Base-by-base conservation (phyloP, 2,888 invertebrate genomes). In the Anodontia alba region DNA sequence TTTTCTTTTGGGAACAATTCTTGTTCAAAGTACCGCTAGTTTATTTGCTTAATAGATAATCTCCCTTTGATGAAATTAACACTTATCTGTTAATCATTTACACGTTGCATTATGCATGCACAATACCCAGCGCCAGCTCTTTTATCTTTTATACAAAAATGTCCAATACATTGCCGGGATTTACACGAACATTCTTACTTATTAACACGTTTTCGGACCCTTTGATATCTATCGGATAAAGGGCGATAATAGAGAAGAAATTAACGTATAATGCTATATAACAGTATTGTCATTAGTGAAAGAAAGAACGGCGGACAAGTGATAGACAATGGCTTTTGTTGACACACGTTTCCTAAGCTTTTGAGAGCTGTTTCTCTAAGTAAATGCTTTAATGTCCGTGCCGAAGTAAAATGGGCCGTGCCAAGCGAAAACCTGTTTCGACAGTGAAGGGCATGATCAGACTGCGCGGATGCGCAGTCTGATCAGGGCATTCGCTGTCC, bases 21-120 rank as follows among this genome's bases (percentile, higher is more conserved):
- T 31, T 62, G 62, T 62, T 62, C 62, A 62, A 62, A 62, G 62
- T 33, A 33, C 62, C 62, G 62, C 62, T n/a, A 31, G 33, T 3
- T 31, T 62, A 62, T 62, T 62, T 62, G 33, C 1, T 17, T 20
- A 62, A 62, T 17, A 62, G 62, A 62, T 62, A 29, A 62, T 62
- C 62, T 20, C 62, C 31, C 62, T 62, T 62, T 62, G 62, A 62
- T 62, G 29, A 62, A 62, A 62, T 62, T 62, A 62, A 62, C 62
- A 33, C 62, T 23, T 62, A 33, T 12, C 7, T 3, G 62, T 20
- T 62, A 62, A 62, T 33, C 62, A 62, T 62, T 23, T 33, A 62
- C 62, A 62, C 33, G 33, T 62, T 33, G 20, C 62, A 17, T 62
- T 62, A 31, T 33, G 62, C 62, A 62, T 33, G 62, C 8, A 62